Base-by-base conservation (phyloP, 2,113 vertebrate genomes). In the Cinclus mexicanus region DNA sequence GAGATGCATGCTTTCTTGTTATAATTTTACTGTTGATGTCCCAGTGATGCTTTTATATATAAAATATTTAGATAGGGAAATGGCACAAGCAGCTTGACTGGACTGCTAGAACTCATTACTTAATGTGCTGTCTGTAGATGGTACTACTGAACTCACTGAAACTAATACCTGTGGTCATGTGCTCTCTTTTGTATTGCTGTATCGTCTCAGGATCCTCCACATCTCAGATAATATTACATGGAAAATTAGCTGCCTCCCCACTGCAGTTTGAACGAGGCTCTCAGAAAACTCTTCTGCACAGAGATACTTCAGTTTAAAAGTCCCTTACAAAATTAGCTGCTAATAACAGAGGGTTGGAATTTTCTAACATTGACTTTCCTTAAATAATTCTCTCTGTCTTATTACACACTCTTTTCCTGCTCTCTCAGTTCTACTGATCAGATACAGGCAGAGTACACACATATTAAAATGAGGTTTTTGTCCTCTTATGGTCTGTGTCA, bases 31-130 rank as follows among this genome's bases (percentile, higher is more conserved):
- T 64, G 47, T 75, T 92, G 83, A 42, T 3, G 10, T 61, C 55
- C 49, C 68, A 84, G 19, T 26, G 65, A 72, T 81, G 49, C 61
- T 82, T 95, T 42, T 28, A 76, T 77, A 42, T 71, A 94, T 92
- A 44, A 96, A 97, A 95, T 86, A 94, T 90, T 96, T 87, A 94
- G 57, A 25, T 26, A 69, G 29, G 76, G 76, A 94, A 92, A 86
- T 83, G 28, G 41, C 65, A 68, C 12, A 70, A 93, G 59, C 56
- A 81, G 39, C 23, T 55, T 80, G 60, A 86, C 52, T 41, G 78
- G 63, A 71, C 64, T 77, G 35, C 75, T 90, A 35, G 76, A 92
- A 64, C 56, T 86, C 90, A 70, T 96, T 96, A 92, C 72, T 90
- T 96, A 87, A 90, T 94, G 76, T 64, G 53, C 29, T 75, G 65